Evolutionary conservation across 2,113 vertebrate species (phyloP).

Genomic region (Trinectes maculatus): DNA sequence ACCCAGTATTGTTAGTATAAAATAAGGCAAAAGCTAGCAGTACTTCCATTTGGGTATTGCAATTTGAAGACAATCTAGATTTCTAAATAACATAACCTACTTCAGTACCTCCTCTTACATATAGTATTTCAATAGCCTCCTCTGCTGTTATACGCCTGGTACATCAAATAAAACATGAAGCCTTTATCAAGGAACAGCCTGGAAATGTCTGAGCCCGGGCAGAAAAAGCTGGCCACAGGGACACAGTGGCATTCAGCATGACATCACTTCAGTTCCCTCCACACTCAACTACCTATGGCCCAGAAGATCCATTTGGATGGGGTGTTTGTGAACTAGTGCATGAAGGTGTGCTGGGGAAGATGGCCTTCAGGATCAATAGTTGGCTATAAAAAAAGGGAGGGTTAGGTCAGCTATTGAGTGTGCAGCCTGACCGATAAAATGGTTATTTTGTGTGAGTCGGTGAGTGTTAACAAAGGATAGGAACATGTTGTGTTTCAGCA

Average conservation of each 20-base stretch:
- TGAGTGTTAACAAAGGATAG: neutral
- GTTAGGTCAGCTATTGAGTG: neutral
- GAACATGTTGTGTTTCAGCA: neutral
- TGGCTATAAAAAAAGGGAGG: neutral
- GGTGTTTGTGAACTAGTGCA: conserved; percentile 34
- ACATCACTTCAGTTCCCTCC: conserved; percentile 7
- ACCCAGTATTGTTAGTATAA: no score
- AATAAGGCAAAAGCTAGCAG: no score
- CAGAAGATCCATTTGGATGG: conserved; percentile 8
- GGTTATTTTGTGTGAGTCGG: neutral
- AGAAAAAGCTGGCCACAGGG: conserved; percentile 23
- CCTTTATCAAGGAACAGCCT: conserved; percentile 22
- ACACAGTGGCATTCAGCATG: neutral
- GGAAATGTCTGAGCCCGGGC: conserved; percentile 42
- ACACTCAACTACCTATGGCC: conserved; percentile 17
- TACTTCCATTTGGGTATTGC: no score
- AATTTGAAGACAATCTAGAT: no score
- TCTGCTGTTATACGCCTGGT: neutral
- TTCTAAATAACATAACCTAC: no score
- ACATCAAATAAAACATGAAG: neutral
- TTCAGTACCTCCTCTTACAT: no score
- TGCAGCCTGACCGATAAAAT: neutral
- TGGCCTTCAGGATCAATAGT: conserved; percentile 28
- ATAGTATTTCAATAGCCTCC: neutral
- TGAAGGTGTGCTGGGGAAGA: conserved; percentile 29